These are phyloP conservation scores for Notamacropus eugenii DNA, from an alignment of 2,797 vertebrate genomes.

Conservation along the genomic window DNA sequence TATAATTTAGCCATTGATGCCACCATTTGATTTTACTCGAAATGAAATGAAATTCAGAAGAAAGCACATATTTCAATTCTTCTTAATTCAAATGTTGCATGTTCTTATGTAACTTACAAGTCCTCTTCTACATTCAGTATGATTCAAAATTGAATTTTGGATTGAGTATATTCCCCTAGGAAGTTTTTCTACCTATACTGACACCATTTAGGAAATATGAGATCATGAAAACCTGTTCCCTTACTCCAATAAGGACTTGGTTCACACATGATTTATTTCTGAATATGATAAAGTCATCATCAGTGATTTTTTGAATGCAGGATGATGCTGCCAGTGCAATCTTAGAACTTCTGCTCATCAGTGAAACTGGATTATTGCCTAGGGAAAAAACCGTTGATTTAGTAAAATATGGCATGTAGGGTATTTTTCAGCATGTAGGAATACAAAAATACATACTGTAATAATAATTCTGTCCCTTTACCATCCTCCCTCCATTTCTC, in stretches of 20 bases:
- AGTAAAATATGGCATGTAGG: not conserved
- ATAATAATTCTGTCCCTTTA: not conserved
- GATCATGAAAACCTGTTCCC: slow-evolving; percentile 2
- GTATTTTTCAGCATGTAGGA: not conserved
- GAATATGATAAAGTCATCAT: not conserved
- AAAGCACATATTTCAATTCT: not conserved
- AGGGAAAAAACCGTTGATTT: not conserved
- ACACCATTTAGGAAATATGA: slow-evolving; percentile 6
- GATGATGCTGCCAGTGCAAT: not conserved
- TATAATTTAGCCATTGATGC: not conserved
- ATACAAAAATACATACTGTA: not conserved
- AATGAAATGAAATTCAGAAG: not conserved
- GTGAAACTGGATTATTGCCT: not conserved
- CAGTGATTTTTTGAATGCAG: not conserved
- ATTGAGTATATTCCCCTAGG: not conserved
- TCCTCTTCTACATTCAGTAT: not conserved
- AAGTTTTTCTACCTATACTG: not conserved
- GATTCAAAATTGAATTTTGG: not conserved
- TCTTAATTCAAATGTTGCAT: not conserved
- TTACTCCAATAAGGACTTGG: not conserved
- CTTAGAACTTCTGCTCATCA: not conserved
- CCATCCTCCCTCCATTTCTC: not conserved
- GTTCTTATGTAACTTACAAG: not conserved
- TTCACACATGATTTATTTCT: not conserved
- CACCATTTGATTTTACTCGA: not conserved